Percentiles rank a stretch among this genome's conserved stretches.
These are phyloP conservation scores for Argyresthia albistria DNA, from an alignment of 2,888 invertebrate genomes.

Conservation along the genomic window DNA sequence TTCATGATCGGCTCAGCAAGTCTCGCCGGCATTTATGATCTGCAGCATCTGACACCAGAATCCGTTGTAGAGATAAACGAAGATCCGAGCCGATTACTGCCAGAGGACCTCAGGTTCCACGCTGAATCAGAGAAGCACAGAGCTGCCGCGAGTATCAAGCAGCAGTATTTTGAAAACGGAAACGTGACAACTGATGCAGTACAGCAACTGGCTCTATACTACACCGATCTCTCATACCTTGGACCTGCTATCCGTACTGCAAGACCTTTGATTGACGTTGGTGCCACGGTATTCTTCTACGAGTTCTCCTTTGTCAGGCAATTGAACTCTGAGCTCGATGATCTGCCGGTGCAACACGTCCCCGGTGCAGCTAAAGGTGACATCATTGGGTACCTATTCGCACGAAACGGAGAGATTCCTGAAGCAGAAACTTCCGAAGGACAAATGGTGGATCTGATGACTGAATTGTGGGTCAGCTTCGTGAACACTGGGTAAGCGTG, in stretches of 20 bases:
- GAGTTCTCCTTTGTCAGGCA: constrained; percentile 67
- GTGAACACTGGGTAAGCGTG: constrained; percentile 62
- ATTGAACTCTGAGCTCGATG: constrained; percentile 49
- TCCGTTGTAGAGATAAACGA: constrained; percentile 27
- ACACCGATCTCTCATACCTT: constrained; percentile 40
- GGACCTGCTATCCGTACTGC: constrained; percentile 37
- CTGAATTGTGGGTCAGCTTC: constrained; percentile 52
- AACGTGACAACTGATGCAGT: constrained; percentile 21
- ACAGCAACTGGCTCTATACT: constrained; percentile 27
- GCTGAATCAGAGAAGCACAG: constrained; percentile 16
- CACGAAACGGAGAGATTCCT: constrained; percentile 18
- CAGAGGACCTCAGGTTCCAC: constrained; percentile 36
- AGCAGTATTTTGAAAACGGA: constrained; percentile 33
- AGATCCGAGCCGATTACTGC: constrained; percentile 26
- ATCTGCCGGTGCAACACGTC: constrained; percentile 28
- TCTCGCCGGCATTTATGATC: constrained; percentile 37
- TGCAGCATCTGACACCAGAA: constrained; percentile 21
- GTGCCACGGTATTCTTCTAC: constrained; percentile 66
- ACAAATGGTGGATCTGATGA: constrained; percentile 24
- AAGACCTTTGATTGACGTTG: constrained; percentile 28
- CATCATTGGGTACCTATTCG: constrained; percentile 66
- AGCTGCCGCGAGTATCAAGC: constrained; percentile 23
- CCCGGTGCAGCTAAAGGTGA: constrained; percentile 70
- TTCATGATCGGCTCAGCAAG: constrained; percentile 44
- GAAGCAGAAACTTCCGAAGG: constrained; percentile 19